Conservation (phyloP, 2,113 vertebrate genomes). For the Noturus placidus region DNA sequence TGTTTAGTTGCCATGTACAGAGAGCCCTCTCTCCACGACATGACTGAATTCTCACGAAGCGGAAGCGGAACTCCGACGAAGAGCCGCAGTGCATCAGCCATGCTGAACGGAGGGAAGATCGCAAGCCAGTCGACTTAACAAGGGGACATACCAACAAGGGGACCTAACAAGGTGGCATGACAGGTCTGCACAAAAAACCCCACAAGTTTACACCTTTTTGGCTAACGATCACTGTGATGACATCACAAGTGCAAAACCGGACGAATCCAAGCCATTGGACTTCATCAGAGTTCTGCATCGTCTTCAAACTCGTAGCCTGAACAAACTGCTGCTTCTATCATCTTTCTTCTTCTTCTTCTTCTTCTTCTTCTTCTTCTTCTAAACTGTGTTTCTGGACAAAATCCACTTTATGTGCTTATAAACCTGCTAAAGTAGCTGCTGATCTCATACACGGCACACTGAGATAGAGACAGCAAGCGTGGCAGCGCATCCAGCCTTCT, state of each 20-base stretch:
- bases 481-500: not conserved
- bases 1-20: slow-evolving; percentile 95
- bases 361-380: not conserved
- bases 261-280: slow-evolving; percentile 62
- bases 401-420: not conserved
- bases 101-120: slow-evolving; percentile 94
- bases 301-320: slow-evolving; percentile 10
- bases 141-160: not conserved
- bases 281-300: slow-evolving; percentile 7
- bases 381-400: slow-evolving; percentile 11
- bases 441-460: not conserved
- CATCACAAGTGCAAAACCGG: slow-evolving; percentile 51
- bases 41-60: slow-evolving; percentile 95
- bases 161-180: not conserved
- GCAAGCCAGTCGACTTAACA: slow-evolving; percentile 77
- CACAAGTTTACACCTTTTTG: slow-evolving; percentile 44
- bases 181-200: slow-evolving; percentile 43
- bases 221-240: slow-evolving; percentile 55
- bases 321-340: slow-evolving; percentile 19
- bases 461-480: not conserved
- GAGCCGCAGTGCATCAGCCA: slow-evolving; percentile 93
- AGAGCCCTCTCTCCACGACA: slow-evolving; percentile 96
- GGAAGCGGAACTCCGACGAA: slow-evolving; percentile 96
- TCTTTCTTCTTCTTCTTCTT: not conserved
- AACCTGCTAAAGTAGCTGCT: slow-evolving; percentile 24